Base-by-base conservation (phyloP, 2,113 vertebrate genomes). In the Ranitomeya imitator region DNA sequence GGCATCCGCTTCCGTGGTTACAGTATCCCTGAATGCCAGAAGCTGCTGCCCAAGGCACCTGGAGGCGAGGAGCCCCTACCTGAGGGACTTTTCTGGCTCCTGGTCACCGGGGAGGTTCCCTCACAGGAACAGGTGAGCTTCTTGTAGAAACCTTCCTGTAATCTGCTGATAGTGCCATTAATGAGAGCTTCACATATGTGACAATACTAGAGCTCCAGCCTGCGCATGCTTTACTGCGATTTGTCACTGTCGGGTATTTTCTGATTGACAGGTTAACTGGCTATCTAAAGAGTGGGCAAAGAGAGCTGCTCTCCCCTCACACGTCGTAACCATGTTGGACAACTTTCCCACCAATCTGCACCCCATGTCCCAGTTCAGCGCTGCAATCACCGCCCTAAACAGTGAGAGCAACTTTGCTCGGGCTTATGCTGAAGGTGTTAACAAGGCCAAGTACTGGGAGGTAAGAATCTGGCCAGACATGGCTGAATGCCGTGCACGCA, bases 301-400 rank as follows among this genome's bases (percentile, higher is more conserved):
- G 87, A 95, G 98, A 0, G 98, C 98, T 0, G 98, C 98, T 0
- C 95, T 99, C 79, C 98, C 98, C 84, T 99, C 98, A 8, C 98
- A 99, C 2, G 98, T 99, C 71, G 98, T 98, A 91, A 99, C 98
- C 90, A 99, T 99, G 98, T 89, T 99, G 93, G 98, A 99, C 92
- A 99, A 99, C 91, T 99, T 99, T 92, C 98, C 98, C 85, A 99
- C 94, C 90, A 99, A 98, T 93, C 95, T 99, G 83, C 98, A 99
- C 92, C 98, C 98, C 89, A 99, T 99, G 98, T 98, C 98, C 86
- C 98, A 99, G 93, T 96, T 99, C 91, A 99, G 98, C 8, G 97
- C 98, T 0, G 96, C 98, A 54, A 91, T 99, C 92, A 99, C 98
- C 0, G 97, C 98, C 16, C 97, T 99, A 91, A 99, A 98, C 94